These are phyloP conservation scores for Brachionus angularis DNA, from an alignment of 1,140 invertebrate species.

Conservation along the genomic window DNA sequence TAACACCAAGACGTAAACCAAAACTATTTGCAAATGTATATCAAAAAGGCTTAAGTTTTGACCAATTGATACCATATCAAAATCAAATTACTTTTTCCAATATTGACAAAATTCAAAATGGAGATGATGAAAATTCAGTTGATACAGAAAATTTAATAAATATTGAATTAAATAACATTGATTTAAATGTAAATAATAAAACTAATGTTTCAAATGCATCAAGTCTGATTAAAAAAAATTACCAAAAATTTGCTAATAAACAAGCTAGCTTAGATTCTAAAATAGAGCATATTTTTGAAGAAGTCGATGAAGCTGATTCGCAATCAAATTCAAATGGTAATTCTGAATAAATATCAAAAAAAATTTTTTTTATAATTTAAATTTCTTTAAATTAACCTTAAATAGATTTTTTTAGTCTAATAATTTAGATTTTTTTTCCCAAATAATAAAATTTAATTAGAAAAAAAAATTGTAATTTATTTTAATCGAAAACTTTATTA, in stretches of 20 bases:
- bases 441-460: too few species aligned
- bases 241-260: neutral
- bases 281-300: constrained; percentile 55
- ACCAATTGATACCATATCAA: neutral
- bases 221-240: neutral
- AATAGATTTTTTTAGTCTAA: neutral
- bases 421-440: constrained; percentile 9
- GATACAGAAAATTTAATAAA: too few species aligned
- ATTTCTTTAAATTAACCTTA: neutral
- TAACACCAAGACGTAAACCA: constrained; percentile 23
- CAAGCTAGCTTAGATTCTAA: constrained; percentile 55
- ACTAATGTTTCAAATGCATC: neutral
- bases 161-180: too few species aligned
- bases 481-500: too few species aligned
- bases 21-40: neutral
- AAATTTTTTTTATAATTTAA: constrained; percentile 4
- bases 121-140: too few species aligned
- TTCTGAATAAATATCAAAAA: too few species aligned
- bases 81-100: too few species aligned
- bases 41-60: constrained; percentile 28
- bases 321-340: constrained; percentile 12
- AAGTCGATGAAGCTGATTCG: constrained; percentile 23
- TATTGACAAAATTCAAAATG: neutral
- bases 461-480: too few species aligned
- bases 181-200: too few species aligned